Base-by-base conservation (phyloP, 2,113 vertebrate genomes). In the Ailurus styani region DNA sequence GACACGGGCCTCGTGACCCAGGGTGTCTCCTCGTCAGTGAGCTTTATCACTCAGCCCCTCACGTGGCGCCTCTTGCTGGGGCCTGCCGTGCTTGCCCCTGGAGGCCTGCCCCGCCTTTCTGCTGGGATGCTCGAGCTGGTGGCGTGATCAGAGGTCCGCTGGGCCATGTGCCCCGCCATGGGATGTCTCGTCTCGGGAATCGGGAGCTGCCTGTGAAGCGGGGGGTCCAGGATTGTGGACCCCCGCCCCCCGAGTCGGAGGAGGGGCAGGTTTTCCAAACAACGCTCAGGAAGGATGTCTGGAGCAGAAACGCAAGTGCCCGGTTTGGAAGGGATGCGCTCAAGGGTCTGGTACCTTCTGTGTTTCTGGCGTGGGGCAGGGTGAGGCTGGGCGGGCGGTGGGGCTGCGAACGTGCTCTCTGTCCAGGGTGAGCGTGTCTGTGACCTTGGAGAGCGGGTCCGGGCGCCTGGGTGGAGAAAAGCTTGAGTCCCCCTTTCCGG, bases 21-120 rank as follows among this genome's bases (percentile, higher is more conserved):
- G 21, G 52, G 15, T 11, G 7, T 13, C 31, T 34, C 37, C 10
- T 52, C n/a, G 10, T 52, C 15, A 52, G 14, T 57, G 15, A 37
- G 20, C 11, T 54, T n/a, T 2, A 0, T 37, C 3, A 9, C 50
- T 14, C 6, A 14, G 13, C 0, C 2, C 64, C 29, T n/a, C 2
- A 0, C 4, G 2, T 14, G 42, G 64, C 40, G 15, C 37, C 25
- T 23, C 73, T 40, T 34, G 57, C 55, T 17, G 17, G 2, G 52
- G 62, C 75, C 55, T 17, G 27, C 15, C 4, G 12, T 0, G 15
- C 29, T 0, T 1, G n/a, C 62, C 27, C 40, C 21, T 17, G 6
- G 1, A 31, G 68, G 27, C 52, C 31, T 2, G 37, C 3, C 34
- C 3, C 1, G 2, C 27, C 42, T 29, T 13, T 62, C 72, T 77